These are phyloP conservation scores for Nesoenas mayeri DNA, from an alignment of 2,113 vertebrate genomes.

Conservation along the genomic window DNA sequence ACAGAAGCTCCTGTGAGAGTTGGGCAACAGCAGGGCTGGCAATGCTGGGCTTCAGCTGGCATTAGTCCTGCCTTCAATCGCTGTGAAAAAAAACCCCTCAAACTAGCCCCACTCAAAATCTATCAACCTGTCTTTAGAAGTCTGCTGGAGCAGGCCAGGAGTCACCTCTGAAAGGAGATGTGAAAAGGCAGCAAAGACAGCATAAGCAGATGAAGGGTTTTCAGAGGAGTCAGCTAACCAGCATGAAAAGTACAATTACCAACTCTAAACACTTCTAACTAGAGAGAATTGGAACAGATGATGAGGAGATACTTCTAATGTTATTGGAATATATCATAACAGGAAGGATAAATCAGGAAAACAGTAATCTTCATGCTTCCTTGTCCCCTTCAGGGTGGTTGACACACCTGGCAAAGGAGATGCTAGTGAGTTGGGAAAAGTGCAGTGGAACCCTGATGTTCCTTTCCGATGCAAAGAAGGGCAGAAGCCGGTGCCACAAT, in stretches of 20 bases:
- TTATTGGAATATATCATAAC: background rate
- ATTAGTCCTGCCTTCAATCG: background rate
- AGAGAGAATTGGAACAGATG: background rate
- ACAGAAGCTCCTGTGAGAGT: background rate
- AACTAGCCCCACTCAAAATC: background rate
- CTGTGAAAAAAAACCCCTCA: background rate
- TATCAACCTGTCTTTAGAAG: background rate
- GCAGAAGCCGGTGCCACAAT: background rate
- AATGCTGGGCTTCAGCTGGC: background rate
- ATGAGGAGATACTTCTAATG: background rate
- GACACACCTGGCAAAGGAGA: background rate
- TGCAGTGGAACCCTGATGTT: accelerated
- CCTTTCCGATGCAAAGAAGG: background rate
- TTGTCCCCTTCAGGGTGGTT: background rate
- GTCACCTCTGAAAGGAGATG: background rate
- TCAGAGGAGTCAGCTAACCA: background rate
- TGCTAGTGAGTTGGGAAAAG: background rate
- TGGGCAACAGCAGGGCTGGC: background rate
- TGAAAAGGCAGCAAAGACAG: background rate
- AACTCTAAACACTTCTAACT: background rate
- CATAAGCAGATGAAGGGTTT: background rate
- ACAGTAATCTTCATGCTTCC: background rate
- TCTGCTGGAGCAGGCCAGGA: background rate
- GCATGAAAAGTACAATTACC: background rate
- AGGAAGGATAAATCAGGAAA: background rate